A percentile compares a stretch with the other conserved stretches of the same genome.
These are phyloP conservation scores for Styela clava DNA, from an alignment of 23 tunicate species.

Conservation along the genomic window DNA sequence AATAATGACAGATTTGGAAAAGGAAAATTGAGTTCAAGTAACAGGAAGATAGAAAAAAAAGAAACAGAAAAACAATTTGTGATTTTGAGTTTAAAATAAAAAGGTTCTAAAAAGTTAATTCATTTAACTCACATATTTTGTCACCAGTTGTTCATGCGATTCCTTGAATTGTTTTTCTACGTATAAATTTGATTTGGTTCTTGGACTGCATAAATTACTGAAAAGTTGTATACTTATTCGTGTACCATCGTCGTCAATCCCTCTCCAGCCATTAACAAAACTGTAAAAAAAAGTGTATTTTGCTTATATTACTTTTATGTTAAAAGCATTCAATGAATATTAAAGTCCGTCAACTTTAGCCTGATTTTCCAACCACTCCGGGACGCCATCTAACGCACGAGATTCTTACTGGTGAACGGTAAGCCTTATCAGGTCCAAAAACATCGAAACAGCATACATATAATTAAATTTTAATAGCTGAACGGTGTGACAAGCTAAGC, in stretches of 20 bases:
- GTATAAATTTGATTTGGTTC: slow-evolving; percentile 36
- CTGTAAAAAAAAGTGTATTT: slow-evolving; percentile 22
- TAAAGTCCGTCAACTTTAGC: too few species aligned
- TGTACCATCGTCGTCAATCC: slow-evolving; percentile 27
- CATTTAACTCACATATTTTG: neutral
- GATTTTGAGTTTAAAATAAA: too few species aligned
- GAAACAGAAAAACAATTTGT: too few species aligned
- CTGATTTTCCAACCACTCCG: too few species aligned
- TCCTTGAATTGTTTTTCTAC: slow-evolving; percentile 37
- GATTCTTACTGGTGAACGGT: too few species aligned
- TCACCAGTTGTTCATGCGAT: slow-evolving; percentile 13
- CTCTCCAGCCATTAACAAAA: slow-evolving; percentile 55
- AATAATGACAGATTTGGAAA: neutral
- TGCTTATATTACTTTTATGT: neutral
- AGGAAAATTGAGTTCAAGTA: neutral
- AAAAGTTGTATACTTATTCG: slow-evolving; percentile 57
- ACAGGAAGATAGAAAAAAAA: neutral
- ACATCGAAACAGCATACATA: too few species aligned
- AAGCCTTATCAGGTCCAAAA: too few species aligned
- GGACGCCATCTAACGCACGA: too few species aligned
- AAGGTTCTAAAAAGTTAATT: too few species aligned
- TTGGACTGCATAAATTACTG: slow-evolving; percentile 51
- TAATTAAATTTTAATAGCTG: too few species aligned
- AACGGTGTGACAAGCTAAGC: too few species aligned
- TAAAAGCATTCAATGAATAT: neutral